Evolutionary conservation across 2,113 vertebrate species (phyloP).

Genomic region (Leucopsar rothschildi): DNA sequence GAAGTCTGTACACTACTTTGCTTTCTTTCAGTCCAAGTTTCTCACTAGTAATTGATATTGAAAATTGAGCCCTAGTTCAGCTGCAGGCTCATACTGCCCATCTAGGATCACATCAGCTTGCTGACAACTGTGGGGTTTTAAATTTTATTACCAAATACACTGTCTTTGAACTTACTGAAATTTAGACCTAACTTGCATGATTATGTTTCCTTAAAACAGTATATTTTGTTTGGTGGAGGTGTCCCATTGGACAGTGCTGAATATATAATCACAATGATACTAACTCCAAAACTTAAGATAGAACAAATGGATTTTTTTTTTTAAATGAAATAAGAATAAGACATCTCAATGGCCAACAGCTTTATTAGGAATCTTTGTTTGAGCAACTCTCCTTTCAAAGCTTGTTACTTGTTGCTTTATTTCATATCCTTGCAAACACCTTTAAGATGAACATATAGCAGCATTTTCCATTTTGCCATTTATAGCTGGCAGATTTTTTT

Average conservation of each 20-base stretch:
- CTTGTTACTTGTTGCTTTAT: neutral
- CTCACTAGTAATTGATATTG: neutral
- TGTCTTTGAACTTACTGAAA: neutral
- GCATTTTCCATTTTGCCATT: neutral
- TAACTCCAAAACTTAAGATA: neutral
- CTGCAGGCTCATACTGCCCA: neutral
- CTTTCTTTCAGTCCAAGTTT: neutral
- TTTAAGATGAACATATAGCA: neutral
- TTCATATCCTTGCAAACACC: neutral
- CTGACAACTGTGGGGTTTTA: neutral
- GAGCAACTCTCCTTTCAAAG: neutral
- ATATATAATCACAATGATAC: neutral
- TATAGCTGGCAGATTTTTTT: neutral
- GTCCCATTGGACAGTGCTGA: neutral
- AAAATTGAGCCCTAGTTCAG: neutral
- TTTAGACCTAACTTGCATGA: neutral
- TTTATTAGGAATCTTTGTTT: neutral
- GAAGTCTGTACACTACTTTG: neutral
- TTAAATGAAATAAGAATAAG: neutral
- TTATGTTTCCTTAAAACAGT: neutral
- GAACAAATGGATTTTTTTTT: neutral
- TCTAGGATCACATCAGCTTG: neutral
- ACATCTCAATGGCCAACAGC: neutral
- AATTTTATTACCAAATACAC: neutral
- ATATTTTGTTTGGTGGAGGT: neutral